Percentiles rank a stretch among this genome's conserved stretches.
Conservation (phyloP, 2,797 vertebrate genomes). For the Xenentodon cancila region DNA sequence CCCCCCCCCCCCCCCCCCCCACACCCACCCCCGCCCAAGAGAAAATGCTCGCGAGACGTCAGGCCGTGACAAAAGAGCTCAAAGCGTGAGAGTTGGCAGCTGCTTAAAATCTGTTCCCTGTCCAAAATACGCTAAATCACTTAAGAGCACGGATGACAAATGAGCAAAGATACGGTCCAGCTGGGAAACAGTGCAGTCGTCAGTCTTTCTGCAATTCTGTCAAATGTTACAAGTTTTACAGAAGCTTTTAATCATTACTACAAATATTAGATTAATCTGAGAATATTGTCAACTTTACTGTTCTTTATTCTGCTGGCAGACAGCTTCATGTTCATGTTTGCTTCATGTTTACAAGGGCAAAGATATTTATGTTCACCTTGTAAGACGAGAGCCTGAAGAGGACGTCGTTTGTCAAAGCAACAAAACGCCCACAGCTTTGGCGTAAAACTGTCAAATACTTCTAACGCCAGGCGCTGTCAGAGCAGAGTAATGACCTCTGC, state of each 20-base stretch:
- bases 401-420: constrained; percentile 4
- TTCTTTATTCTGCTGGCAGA: not conserved
- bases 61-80: no score
- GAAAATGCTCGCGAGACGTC: no score
- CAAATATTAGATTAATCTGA: constrained; percentile 9
- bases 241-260: not conserved
- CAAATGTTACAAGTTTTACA: not conserved
- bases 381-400: not conserved
- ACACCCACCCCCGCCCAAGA: no score
- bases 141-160: no score
- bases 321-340: not conserved
- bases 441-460: constrained; percentile 20
- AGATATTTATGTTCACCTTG: constrained; percentile 6
- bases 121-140: constrained; percentile 26
- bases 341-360: not conserved
- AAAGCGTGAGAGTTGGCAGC: no score
- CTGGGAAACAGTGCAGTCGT: constrained; percentile 6
- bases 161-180: constrained; percentile 3
- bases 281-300: not conserved
- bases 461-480: not conserved
- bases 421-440: not conserved
- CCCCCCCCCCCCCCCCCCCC: no score
- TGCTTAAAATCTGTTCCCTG: constrained; percentile 16
- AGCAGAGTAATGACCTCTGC: not conserved
- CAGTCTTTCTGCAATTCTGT: not conserved